A percentile compares a stretch with the other conserved stretches of the same genome.
Evolutionary conservation across 2,888 invertebrate species (phyloP).

Genomic region (Andrena camellia): DNA sequence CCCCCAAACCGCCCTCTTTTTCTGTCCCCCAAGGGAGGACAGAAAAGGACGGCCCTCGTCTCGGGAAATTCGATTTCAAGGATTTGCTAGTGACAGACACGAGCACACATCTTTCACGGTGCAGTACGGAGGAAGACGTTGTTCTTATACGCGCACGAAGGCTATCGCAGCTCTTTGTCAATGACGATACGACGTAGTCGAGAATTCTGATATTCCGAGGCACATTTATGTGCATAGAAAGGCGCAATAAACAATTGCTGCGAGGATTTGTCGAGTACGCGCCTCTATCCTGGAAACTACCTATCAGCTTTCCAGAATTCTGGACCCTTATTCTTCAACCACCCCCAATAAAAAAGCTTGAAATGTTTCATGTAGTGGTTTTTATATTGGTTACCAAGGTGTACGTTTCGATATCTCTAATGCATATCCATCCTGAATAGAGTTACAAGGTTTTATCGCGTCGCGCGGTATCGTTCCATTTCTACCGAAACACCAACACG

Average conservation of each 20-base stretch:
- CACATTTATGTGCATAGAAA: too few species aligned
- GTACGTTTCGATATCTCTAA: not conserved
- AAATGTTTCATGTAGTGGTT: too few species aligned
- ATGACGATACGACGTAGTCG: conserved; percentile 28
- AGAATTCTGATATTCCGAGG: conserved; percentile 23
- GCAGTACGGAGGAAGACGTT: conserved; percentile 36
- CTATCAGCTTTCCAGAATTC: too few species aligned
- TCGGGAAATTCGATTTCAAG: conserved; percentile 71
- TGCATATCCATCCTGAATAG: too few species aligned
- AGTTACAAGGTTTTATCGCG: too few species aligned
- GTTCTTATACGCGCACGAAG: conserved; percentile 45
- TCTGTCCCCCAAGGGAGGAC: conserved; percentile 53
- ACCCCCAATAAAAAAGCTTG: too few species aligned
- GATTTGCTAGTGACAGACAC: conserved; percentile 68
- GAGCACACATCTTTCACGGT: conserved; percentile 50
- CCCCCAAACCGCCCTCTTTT: conserved; percentile 12
- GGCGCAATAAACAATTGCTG: too few species aligned
- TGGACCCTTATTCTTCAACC: too few species aligned
- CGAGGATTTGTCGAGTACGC: too few species aligned
- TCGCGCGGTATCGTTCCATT: too few species aligned
- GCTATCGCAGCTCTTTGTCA: conserved; percentile 48
- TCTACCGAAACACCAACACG: not conserved
- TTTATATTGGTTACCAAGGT: too few species aligned
- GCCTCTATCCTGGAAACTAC: too few species aligned
- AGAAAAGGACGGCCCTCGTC: conserved; percentile 57